Conservation (phyloP, 2,113 vertebrate species). For the Brienomyrus longianalis region DNA sequence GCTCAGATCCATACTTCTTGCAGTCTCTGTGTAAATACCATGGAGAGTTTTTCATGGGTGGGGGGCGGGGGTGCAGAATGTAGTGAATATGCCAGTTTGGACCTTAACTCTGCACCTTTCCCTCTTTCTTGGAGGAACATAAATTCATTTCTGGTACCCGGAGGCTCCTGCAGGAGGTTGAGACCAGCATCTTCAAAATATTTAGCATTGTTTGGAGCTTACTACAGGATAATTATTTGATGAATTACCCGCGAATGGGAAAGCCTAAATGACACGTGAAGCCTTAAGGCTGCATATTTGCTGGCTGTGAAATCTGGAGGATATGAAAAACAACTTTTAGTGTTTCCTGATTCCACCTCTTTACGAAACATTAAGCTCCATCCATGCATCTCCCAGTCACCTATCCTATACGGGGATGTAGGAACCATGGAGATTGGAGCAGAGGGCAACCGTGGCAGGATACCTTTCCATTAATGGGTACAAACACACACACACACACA, state of each 20-base stretch:
- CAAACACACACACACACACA: neutral
- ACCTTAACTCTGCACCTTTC: neutral
- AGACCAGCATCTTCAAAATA: neutral
- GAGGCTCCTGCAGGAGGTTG: neutral
- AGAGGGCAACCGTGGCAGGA: neutral
- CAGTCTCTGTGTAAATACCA: slow-evolving; percentile 23
- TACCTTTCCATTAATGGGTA: neutral
- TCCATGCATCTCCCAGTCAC: neutral
- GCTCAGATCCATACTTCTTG: slow-evolving; percentile 1
- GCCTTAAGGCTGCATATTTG: neutral
- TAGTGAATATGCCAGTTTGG: neutral
- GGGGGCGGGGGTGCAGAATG: neutral
- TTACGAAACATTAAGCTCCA: neutral
- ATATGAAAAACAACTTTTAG: neutral
- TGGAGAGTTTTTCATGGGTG: neutral
- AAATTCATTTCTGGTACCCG: neutral
- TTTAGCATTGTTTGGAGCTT: neutral
- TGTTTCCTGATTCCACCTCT: neutral
- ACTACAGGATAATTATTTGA: neutral
- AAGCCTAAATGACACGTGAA: neutral
- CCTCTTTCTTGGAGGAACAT: neutral
- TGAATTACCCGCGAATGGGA: neutral
- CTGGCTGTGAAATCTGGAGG: neutral
- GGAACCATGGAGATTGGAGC: neutral
- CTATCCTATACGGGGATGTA: neutral